Evolutionary conservation across 2,113 vertebrate genomes (phyloP).

Genomic region (Meleagris gallopavo): DNA sequence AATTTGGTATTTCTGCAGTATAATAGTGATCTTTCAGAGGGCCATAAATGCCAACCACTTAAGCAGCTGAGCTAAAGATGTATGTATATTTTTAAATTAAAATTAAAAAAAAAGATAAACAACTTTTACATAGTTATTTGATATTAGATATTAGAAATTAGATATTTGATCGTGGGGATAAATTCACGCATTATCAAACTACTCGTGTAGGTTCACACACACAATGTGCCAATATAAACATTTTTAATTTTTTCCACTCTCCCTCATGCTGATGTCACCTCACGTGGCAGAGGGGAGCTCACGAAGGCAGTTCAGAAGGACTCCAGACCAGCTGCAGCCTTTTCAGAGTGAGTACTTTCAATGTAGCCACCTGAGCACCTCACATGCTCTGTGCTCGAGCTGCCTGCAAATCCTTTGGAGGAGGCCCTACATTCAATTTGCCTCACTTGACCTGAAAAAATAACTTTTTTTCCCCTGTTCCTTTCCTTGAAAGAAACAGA

Average conservation of each 20-base stretch:
- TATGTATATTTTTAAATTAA: not conserved
- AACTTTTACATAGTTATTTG: not conserved
- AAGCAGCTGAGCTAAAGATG: not conserved
- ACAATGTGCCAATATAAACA: not conserved
- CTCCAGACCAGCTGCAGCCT: not conserved
- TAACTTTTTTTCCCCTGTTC: not conserved
- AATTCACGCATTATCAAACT: not conserved
- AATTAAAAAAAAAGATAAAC: not conserved
- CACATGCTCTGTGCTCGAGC: rapidly evolving
- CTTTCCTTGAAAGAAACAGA: not conserved
- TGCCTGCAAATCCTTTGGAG: not conserved
- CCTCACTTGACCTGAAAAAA: not conserved
- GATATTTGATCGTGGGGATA: not conserved
- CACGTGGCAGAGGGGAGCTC: not conserved
- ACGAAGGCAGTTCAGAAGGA: not conserved
- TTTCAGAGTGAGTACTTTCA: not conserved
- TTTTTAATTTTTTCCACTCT: not conserved
- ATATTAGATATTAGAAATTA: too few species aligned
- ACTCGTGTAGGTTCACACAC: rapidly evolving
- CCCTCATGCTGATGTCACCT: not conserved
- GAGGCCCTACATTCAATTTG: not conserved
- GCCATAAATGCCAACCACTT: not conserved
- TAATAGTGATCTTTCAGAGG: not conserved
- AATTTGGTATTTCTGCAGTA: not conserved
- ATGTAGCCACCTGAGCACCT: not conserved